phyloP scores from a whole-genome alignment of 2,797 vertebrate species.

The Hipposideros larvatus region DNA sequence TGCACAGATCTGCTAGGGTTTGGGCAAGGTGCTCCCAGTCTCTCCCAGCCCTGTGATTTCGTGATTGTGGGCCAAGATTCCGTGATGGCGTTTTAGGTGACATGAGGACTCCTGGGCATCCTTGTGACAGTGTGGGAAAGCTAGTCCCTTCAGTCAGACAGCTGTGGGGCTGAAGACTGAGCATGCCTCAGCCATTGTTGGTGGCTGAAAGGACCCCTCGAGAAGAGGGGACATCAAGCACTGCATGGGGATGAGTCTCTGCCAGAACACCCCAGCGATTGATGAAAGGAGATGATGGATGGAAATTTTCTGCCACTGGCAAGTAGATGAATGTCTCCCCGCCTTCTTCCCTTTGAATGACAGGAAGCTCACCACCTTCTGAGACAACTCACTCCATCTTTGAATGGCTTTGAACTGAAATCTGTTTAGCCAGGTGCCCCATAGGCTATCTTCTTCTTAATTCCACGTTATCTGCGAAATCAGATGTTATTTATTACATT shows the following conservation, averaged over 20 bases:
- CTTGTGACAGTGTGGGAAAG: not conserved
- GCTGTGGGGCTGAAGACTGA: not conserved
- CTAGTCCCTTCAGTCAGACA: not conserved
- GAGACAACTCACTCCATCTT: not conserved
- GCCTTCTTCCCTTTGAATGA: not conserved
- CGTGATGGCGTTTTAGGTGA: not conserved
- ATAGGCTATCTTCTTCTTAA: not conserved
- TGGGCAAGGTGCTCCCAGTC: rapidly evolving
- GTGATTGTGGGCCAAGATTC: not conserved
- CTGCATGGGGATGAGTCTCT: not conserved
- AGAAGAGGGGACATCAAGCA: not conserved
- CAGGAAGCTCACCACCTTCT: not conserved
- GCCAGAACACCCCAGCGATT: not conserved
- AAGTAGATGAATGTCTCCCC: not conserved
- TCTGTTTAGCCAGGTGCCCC: not conserved
- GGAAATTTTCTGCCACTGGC: not conserved
- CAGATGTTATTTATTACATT: not conserved
- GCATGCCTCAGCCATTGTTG: not conserved
- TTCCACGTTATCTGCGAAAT: not conserved
- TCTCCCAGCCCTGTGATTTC: not conserved
- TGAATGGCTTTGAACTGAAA: not conserved
- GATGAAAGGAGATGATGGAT: not conserved
- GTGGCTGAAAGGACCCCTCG: not conserved
- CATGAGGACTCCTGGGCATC: not conserved
- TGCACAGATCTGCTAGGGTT: not conserved